These are phyloP conservation scores for Galeopsomyia nigrocyanea DNA, from an alignment of 2,888 invertebrate species.

Conservation along the genomic window DNA sequence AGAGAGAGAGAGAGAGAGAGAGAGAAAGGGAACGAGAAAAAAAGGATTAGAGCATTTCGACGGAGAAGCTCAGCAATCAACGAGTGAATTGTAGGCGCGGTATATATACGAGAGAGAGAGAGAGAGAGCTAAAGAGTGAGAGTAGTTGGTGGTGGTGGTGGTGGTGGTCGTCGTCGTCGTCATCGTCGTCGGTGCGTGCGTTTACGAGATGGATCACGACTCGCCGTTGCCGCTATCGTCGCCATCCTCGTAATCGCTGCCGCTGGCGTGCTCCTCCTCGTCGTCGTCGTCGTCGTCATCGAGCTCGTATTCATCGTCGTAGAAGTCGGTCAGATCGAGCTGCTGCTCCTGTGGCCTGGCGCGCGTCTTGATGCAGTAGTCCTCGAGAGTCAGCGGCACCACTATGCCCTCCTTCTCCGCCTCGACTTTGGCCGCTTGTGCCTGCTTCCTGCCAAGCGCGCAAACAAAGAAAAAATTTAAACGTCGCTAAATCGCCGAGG, in stretches of 20 bases:
- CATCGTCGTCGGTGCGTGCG: constrained; percentile 1
- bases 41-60: not conserved
- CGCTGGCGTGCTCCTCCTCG: constrained; percentile 78
- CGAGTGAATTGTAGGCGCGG: too few relatives aligned
- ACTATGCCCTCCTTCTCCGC: constrained; percentile 97
- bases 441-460: constrained; percentile 86
- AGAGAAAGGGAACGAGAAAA: not conserved
- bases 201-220: constrained; percentile 77
- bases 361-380: constrained; percentile 96
- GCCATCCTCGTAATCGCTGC: constrained; percentile 81
- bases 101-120: not conserved
- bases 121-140: not conserved
- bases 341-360: constrained; percentile 87
- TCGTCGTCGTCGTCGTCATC: constrained; percentile 77
- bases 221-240: constrained; percentile 94
- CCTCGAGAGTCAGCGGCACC: constrained; percentile 97
- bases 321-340: constrained; percentile 95
- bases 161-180: not conserved
- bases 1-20: not conserved
- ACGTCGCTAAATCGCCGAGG: too few relatives aligned
- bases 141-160: not conserved
- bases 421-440: constrained; percentile 92
- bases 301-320: constrained; percentile 94
- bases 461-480: not conserved
- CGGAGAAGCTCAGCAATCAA: not conserved